A percentile compares a stretch with the other conserved stretches of the same genome.
Conservation (phyloP, 2,797 vertebrate species). For the Hemibagrus guttatus region DNA sequence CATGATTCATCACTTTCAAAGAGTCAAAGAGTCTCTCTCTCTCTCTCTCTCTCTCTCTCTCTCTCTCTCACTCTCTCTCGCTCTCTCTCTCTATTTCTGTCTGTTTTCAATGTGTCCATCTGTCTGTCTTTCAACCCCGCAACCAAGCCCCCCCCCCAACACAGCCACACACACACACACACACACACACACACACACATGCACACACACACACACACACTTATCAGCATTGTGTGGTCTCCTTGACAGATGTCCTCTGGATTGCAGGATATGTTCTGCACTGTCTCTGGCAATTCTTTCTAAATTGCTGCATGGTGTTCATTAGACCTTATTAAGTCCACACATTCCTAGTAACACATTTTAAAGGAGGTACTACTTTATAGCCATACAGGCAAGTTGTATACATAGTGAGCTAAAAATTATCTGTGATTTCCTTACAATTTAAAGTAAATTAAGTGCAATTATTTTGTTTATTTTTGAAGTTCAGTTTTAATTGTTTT, state of each 20-base stretch:
- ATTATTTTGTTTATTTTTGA: not conserved
- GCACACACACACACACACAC: no score
- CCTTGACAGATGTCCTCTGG: slow-evolving; percentile 11
- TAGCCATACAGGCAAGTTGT: not conserved
- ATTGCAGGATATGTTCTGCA: not conserved
- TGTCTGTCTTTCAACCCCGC: not conserved
- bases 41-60: not conserved
- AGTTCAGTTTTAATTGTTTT: not conserved
- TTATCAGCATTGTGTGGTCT: not conserved
- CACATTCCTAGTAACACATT: not conserved
- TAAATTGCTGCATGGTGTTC: not conserved
- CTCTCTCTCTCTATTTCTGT: not conserved
- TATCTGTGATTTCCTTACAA: not conserved
- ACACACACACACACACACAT: no score
- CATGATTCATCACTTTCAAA: not conserved
- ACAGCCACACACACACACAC: no score
- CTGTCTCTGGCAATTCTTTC: not conserved
- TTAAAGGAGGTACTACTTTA: not conserved
- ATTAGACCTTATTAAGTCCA: not conserved
- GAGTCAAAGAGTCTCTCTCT: not conserved
- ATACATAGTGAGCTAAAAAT: not conserved
- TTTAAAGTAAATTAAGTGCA: not conserved
- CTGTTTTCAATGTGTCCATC: not conserved
- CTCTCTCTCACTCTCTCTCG: not conserved
- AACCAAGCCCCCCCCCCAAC: no score